Base-by-base conservation (phyloP, 2,797 vertebrate species). In the Antennarius maculatus region DNA sequence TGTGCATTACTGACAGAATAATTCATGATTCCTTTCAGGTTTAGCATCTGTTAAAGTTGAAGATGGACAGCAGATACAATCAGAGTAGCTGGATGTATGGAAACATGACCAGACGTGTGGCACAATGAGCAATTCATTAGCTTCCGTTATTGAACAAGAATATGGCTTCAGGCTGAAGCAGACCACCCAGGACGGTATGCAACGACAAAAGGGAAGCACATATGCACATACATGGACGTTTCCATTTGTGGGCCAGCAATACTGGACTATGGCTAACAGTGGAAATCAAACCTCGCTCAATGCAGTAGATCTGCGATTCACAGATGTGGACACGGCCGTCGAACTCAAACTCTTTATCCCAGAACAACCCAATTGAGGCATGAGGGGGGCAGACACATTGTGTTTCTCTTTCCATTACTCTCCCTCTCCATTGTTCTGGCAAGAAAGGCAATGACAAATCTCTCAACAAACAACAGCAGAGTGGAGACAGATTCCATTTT, bases 121-220 rank as follows among this genome's bases (percentile, higher is more conserved):
- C 59, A 76, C 68, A 69, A 69, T 49, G 37, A 54, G 37, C 55
- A 39, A 17, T 60, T 78, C 23, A 59, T 37, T 66, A 23, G 27
- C 46, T 18, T 54, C 49, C 41, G 62, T 66, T 9, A 70, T 57
- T 0, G 23, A 72, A 63, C 12, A 23, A 57, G 39, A 76, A 70
- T 6, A 11, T 55, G 16, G 43, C 65, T 57, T 31, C 50, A 53
- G 70, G 61, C 62, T 60, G 57, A 45, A 43, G 43, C 1, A 2
- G 82, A 80, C 87, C 84, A 86, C 88, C 75, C 83, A 77, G 55
- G 13, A 43, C 31, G 63, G 62, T 23, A 17, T 37, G 41, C 7
- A 27, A 43, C 11, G 45, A 82, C 58, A 64, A 39, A 48, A 28
- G 46, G 31, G 14, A 54, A 63, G 62, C 31, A 8, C 31, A 34